These are phyloP conservation scores for Microctonus hyperodae DNA, from an alignment of 2,888 invertebrate genomes.

Conservation along the genomic window DNA sequence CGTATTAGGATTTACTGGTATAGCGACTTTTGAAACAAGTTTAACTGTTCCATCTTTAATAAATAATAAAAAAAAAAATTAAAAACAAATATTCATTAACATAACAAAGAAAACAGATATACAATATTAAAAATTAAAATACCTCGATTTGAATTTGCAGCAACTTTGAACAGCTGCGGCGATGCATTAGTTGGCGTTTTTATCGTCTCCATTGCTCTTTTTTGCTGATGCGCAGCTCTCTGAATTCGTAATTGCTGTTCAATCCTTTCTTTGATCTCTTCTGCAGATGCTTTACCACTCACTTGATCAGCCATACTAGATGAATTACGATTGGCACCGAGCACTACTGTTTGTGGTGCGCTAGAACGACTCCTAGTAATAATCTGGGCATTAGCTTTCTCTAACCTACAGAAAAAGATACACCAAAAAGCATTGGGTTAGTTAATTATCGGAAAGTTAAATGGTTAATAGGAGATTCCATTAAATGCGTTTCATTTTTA, in stretches of 20 bases:
- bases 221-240: constrained; percentile 88
- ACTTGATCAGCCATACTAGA: constrained; percentile 56
- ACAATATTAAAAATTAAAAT: constrained; percentile 35
- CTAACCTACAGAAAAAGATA: constrained; percentile 65
- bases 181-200: constrained; percentile 55
- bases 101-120: background rate
- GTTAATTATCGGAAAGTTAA: constrained; percentile 45
- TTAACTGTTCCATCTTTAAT: constrained; percentile 70
- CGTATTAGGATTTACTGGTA: constrained; percentile 66
- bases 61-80: background rate
- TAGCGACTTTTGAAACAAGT: constrained; percentile 72
- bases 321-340: constrained; percentile 61
- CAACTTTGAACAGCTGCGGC: constrained; percentile 67
- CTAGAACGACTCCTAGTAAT: constrained; percentile 84
- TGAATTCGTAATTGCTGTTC: constrained; percentile 90
- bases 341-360: constrained; percentile 65
- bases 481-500: background rate
- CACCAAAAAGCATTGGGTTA: constrained; percentile 51
- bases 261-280: constrained; percentile 88
- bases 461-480: constrained; percentile 43
- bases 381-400: constrained; percentile 77
- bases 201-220: constrained; percentile 72
- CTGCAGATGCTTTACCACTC: constrained; percentile 70
- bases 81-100: constrained; percentile 16
- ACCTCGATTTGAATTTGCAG: constrained; percentile 69